Conservation (phyloP, 53 echinoderm and acorn worm species). For the Echinometra lucunter region DNA sequence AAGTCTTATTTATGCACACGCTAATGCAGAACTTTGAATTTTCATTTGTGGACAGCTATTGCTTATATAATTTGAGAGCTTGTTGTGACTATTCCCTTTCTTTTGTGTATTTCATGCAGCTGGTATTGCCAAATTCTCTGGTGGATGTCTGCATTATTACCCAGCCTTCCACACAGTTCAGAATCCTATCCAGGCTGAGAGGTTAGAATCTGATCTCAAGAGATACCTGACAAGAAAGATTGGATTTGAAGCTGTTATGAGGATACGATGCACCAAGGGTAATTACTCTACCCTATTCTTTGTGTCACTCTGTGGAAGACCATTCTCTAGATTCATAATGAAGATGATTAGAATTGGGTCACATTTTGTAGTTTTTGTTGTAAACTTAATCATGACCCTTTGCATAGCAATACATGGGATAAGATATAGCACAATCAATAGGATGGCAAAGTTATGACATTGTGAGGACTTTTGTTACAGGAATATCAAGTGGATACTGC, state of each 20-base stretch:
- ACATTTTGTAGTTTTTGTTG: not conserved
- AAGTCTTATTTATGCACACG: too few relatives aligned
- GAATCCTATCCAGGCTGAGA: constrained; percentile 86
- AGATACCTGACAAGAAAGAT: constrained; percentile 97
- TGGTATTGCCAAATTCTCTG: constrained; percentile 95
- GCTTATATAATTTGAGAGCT: not conserved
- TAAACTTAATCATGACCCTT: not conserved
- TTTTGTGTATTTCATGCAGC: constrained; percentile 65
- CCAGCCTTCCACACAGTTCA: constrained; percentile 92
- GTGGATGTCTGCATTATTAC: constrained; percentile 87
- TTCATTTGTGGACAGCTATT: too few relatives aligned
- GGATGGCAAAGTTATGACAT: too few relatives aligned
- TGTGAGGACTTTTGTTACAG: too few relatives aligned
- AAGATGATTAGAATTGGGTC: too few relatives aligned
- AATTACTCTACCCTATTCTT: not conserved
- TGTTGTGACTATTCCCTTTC: not conserved
- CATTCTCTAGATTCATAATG: too few relatives aligned
- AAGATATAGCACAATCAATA: too few relatives aligned
- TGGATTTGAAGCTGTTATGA: constrained; percentile 99
- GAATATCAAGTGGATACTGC: too few relatives aligned
- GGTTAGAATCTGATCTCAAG: constrained; percentile 82
- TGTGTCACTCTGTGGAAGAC: too few relatives aligned
- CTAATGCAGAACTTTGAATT: too few relatives aligned
- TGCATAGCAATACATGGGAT: too few relatives aligned
- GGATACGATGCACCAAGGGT: constrained; percentile 99